Evolutionary conservation across 2,113 vertebrate genomes (phyloP), one percentile per base, ranked within the genome.

Genomic region (Leptocoma aspasia): DNA sequence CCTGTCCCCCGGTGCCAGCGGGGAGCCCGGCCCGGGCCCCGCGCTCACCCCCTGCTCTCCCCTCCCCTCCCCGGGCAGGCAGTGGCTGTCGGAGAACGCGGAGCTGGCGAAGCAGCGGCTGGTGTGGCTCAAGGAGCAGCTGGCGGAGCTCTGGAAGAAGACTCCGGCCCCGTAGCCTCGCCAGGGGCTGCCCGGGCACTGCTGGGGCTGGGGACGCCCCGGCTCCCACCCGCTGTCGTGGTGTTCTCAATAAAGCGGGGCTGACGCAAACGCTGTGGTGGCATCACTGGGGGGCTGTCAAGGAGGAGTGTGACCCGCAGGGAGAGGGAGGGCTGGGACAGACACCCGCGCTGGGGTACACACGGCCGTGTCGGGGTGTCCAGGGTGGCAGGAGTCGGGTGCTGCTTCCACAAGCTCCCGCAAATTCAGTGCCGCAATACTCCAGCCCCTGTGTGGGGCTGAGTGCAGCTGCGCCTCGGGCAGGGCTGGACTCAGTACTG

Each of bases 91-190:
- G 6, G 90, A 83, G 7, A 63, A 26, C 7, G 2, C 66, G 2
- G 57, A 86, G 28, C 57, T 76, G 90, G 63, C 7, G 7, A 92
- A 83, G 92, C 53, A 92, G 92, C 41, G 18, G 16, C 90, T 94
- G 83, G 10, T 1, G 20, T 26, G 63, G 94, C 49, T 94, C 75
- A 90, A 66, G 86, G 69, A 96, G 86, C 52, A 45, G 57, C 66
- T 96, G 81, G 30, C 2, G 1, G 80, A 57, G 33, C 37, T 96
- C 54, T 65, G 54, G 94, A 94, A 84, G 94, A 37, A 3, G 15
- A 11, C 10, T 5, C 27, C 18, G 2, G 4, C 15, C 0, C 1
- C 1, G 4, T 92, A 94, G n/a, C 22, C 11, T 28, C 1, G 0
- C 8, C 2, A 1, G 53, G 75, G 73, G 27, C n/a, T 27, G 49